Evolutionary conservation across 2,797 vertebrate species (phyloP), one percentile per base, ranked within the genome.

Genomic region (Cyclura pinguis): DNA sequence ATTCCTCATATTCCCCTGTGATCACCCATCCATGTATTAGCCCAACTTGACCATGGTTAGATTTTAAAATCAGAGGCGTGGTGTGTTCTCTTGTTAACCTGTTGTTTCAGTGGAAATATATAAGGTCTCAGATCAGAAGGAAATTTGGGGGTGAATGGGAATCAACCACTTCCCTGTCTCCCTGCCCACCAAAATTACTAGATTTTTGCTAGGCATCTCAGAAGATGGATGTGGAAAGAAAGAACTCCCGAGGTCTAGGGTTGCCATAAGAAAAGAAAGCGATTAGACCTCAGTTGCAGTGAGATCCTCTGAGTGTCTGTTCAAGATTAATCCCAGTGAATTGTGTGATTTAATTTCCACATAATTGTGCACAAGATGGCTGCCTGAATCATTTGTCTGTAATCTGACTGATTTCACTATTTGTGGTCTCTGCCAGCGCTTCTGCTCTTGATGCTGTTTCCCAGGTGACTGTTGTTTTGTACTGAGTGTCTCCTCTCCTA

Each of bases 391-490:
- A 14, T 57, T 18, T 27, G 69, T 52, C 32, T 38, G 9, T 38
- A 10, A 74, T 42, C 1, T 27, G 59, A 7, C 2, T 32, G 6
- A 35, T n/a, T n/a, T 72, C 3, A 3, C 67, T 72, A 0, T 4
- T 35, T 10, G 7, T 24, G 10, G 3, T 74, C 18, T 32, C 7
- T n/a, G 38, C 47, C 10, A 9, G 62, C 47, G 16, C 8, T 14
- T 77, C 78, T 67, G 13, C 22, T 67, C 13, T 52, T 47, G 5
- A 20, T 6, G 12, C 22, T 10, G 38, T 7, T 32, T 42, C 22
- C 13, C 14, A 24, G 27, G 18, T 5, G 24, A 8, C 8, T 3
- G 38, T 22, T 13, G 24, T 35, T 42, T 2, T 0, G 0, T 69
- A 24, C 20, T 73, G 52, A 81, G 20, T 5, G 14, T 4, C 8